Conservation (phyloP, 2,113 vertebrate species). For the Motacilla tschutschensis region DNA sequence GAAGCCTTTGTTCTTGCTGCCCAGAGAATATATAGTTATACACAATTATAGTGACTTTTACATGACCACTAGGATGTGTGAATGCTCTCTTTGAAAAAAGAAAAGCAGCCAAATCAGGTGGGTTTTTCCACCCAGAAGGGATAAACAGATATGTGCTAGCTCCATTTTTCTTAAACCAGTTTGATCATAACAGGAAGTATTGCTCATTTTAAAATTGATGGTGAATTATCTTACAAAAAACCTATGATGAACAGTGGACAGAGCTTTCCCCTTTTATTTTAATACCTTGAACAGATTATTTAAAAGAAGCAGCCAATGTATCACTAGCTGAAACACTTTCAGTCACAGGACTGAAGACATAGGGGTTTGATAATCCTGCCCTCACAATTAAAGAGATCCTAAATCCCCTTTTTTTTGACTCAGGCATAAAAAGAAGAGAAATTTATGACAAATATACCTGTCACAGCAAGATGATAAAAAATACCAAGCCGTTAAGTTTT, state of each 20-base stretch:
- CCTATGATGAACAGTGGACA: background rate
- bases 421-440: background rate
- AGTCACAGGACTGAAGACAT: background rate
- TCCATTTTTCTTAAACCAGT: slow-evolving; percentile 19
- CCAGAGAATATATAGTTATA: background rate
- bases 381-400: background rate
- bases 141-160: background rate
- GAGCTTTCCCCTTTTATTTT: background rate
- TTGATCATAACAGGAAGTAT: slow-evolving; percentile 52
- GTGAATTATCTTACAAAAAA: slow-evolving; percentile 5
- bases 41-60: background rate
- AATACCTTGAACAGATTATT: background rate
- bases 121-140: background rate
- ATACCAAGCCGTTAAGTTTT: background rate
- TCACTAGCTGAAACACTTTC: background rate
- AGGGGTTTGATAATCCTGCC: background rate
- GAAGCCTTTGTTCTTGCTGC: slow-evolving; percentile 35
- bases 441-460: background rate
- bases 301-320: background rate
- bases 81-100: background rate
- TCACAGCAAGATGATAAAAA: background rate
- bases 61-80: background rate
- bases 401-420: background rate
- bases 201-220: slow-evolving; percentile 26
- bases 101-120: background rate